Evolutionary conservation across 2,797 vertebrate genomes (phyloP).

Genomic region (Ctenopoma multispine): DNA sequence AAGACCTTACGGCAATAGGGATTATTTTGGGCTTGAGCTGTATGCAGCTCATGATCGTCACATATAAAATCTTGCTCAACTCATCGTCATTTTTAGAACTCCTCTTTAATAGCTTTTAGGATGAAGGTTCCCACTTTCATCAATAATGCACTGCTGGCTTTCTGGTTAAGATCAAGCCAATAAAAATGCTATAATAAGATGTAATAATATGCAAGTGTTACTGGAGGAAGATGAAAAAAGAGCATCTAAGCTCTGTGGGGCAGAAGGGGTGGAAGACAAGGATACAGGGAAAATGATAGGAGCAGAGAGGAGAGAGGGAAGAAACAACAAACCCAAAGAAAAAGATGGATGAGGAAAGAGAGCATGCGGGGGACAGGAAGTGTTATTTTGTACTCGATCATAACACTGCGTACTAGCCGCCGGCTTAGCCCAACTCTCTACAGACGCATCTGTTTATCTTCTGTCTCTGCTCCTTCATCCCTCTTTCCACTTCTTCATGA

Average conservation of each 20-base stretch:
- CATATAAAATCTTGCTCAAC: constrained; percentile 11
- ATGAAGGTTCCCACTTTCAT: constrained; percentile 41
- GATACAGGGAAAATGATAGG: constrained; percentile 1
- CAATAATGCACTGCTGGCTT: constrained; percentile 42
- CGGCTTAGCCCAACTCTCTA: constrained; percentile 55
- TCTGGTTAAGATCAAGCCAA: constrained; percentile 36
- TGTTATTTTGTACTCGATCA: constrained; percentile 77
- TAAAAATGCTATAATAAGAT: constrained; percentile 40
- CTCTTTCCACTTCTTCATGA: constrained; percentile 21
- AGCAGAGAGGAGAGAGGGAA: constrained; percentile 6
- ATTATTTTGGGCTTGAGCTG: constrained; percentile 24
- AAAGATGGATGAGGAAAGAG: constrained; percentile 59
- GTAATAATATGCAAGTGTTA: constrained; percentile 42
- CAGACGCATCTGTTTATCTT: constrained; percentile 65
- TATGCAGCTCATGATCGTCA: neutral
- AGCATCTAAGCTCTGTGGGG: constrained; percentile 35
- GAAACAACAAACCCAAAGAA: constrained; percentile 35
- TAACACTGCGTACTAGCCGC: constrained; percentile 56
- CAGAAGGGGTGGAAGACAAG: constrained; percentile 17
- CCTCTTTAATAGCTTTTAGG: constrained; percentile 1
- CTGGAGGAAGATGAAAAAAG: constrained; percentile 18
- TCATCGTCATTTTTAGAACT: constrained; percentile 25
- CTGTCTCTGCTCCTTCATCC: constrained; percentile 47
- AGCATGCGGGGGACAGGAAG: constrained; percentile 54
- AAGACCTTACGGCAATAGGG: constrained; percentile 9